Evolutionary conservation across 1,140 invertebrate genomes (phyloP), one percentile per base, ranked within the genome.

Genomic region (Dinothrombium tinctorium): DNA sequence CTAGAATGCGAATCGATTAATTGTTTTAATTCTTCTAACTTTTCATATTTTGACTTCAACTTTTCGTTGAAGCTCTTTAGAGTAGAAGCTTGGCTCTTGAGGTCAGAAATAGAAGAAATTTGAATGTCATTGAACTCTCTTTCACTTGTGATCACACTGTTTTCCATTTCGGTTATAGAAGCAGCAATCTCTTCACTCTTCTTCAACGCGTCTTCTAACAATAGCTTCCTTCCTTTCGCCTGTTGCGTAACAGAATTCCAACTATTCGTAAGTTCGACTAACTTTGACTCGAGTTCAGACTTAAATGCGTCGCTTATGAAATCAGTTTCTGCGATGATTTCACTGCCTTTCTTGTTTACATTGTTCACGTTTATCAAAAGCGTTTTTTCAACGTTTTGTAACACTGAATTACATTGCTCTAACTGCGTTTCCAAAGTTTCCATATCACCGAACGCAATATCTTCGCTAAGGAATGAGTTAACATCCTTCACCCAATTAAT

Each of bases 391-490:
- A 45, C 42, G 28, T 45, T 22, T 4, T 37, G 11, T 26, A 36
- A 19, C 2, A 45, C n/a, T 55, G 67, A 65, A 56, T 66, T 62
- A 36, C 61, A 67, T 52, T 74, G 65, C 40, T 69, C 63, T 26
- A 81, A 57, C 53, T 76, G 71, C 20, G 62, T 64, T 54, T 75
- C 66, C 20, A 76, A 59, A 17, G 63, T 66, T 43, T 69, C 65
- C 2, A 72, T 50, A 49, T 79, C 72, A 37, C 73, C 69, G 33
- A 64, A 54, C 17, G 59, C 57, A 28, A 64, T 57, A 40, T 56
- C 57, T 40, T 74, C 69, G 49, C 67, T 53, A 6, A 70, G 52
- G 53, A 69, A n/a, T n/a, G n/a, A n/a, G n/a, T n/a, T n/a, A n/a
- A n/a, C n/a, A n/a, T n/a, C n/a, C n/a, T n/a, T 69, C 15, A 60